Evolutionary conservation across 2,888 invertebrate species (phyloP).

Genomic region (Chymomyza fuscimana): DNA sequence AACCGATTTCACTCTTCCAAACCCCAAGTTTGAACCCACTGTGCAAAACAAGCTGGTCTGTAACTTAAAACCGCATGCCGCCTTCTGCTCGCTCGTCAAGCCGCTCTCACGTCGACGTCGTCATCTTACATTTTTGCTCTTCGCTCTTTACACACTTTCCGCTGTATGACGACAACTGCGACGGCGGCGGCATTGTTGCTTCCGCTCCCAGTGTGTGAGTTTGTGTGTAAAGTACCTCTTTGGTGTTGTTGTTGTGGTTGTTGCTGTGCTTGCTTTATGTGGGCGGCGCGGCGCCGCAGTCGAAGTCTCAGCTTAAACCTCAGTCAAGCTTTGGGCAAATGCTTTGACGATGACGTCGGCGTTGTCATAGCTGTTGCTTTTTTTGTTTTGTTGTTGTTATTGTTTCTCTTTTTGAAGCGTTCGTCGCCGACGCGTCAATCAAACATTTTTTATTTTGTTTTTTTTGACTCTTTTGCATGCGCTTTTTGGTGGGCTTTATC

Average conservation of each 20-base stretch:
- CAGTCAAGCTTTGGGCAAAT: slow-evolving; percentile 61
- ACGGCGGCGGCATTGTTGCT: slow-evolving; percentile 56
- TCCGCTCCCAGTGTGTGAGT: slow-evolving; percentile 55
- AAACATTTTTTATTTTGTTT: slow-evolving; percentile 46
- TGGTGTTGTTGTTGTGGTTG: slow-evolving; percentile 37
- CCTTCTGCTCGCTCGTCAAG: slow-evolving; percentile 53
- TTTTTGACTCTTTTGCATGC: slow-evolving; percentile 16
- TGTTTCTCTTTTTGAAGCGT: not conserved
- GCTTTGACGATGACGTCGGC: slow-evolving; percentile 66
- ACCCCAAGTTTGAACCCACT: slow-evolving; percentile 34
- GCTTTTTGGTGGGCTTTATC: slow-evolving; percentile 10
- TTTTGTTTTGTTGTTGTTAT: not conserved
- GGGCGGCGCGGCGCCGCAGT: slow-evolving; percentile 54
- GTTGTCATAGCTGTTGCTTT: slow-evolving; percentile 12
- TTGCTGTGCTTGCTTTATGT: slow-evolving; percentile 45
- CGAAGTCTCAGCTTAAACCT: slow-evolving; percentile 36
- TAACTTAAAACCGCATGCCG: slow-evolving; percentile 68
- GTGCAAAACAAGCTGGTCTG: slow-evolving; percentile 57
- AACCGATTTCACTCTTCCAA: slow-evolving; percentile 3
- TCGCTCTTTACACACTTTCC: not conserved
- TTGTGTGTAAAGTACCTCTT: slow-evolving; percentile 52
- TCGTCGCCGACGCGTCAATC: slow-evolving; percentile 55
- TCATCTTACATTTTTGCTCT: slow-evolving; percentile 15
- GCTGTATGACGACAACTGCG: not conserved
- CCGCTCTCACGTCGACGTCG: slow-evolving; percentile 22